Evolutionary conservation across 2,797 vertebrate genomes (phyloP), one percentile per base, ranked within the genome.

Genomic region (Bovichtus diacanthus): DNA sequence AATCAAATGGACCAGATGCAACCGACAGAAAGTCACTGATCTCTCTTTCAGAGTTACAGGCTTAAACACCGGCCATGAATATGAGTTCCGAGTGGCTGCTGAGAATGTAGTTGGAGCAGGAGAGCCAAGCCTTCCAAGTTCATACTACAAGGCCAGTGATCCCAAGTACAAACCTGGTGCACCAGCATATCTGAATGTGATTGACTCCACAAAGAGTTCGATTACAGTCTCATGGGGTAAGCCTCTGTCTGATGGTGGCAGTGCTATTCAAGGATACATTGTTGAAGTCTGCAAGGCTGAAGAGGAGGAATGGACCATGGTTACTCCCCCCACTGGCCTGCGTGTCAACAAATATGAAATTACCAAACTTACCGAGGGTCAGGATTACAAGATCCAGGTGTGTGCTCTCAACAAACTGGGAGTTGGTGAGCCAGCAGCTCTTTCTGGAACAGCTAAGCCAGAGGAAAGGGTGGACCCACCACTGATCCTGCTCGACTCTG

Each of bases 381-480:
- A 97, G 74, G 98, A 98, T 82, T 99, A 99, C 89, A 98, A 97
- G 83, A 92, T 99, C 87, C 96, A 95, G 80, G 96, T 99, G 7
- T 99, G 96, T 93, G 98, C 98, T 76, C 94, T 99, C 72, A 99
- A 99, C 91, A 99, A 99, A 93, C 88, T 97, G 31, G 98, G 98
- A 83, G 95, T 99, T 81, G 97, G 98, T 80, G 98, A 99, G 72
- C 89, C 97, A 85, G 95, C 96, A 68, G 69, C 91, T 50, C 90
- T 98, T 80, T 95, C 97, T 84, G 98, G 97, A 82, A 96, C 95
- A 73, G 91, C 96, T 70, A 99, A 97, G 89, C 96, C 98, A 77
- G 97, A 99, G 90, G 98, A 99, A 87, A 98, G 96, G 87, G 92
- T 97, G 44, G 97, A 99, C 76, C 94, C 95, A 74, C 97, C 98